Conservation (phyloP, 2,888 invertebrate genomes). For the Amiota minor region DNA sequence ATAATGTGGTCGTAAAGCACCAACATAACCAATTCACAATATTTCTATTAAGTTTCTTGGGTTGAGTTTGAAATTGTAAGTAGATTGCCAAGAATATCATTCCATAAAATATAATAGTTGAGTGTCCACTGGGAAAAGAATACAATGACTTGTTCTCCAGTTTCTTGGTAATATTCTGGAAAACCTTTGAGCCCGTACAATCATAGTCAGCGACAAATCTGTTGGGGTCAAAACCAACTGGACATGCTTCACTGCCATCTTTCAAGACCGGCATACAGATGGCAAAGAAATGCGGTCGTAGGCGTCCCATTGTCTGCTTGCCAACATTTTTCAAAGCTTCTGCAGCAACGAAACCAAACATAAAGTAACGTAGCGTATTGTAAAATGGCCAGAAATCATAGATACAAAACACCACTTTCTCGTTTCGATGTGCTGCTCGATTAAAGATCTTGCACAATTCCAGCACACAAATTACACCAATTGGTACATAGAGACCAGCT, state of each 20-base stretch:
- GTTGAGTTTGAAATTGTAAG: constrained; percentile 41
- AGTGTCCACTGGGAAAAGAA: constrained; percentile 67
- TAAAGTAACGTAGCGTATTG: constrained; percentile 49
- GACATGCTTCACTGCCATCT: constrained; percentile 50
- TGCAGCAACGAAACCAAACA: constrained; percentile 49
- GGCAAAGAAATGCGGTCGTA: constrained; percentile 62
- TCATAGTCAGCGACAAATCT: constrained; percentile 40
- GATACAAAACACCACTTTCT: not conserved
- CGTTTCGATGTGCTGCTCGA: not conserved
- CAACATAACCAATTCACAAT: not conserved
- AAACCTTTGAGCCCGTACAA: constrained; percentile 36
- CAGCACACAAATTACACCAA: constrained; percentile 38
- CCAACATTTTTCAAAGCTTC: constrained; percentile 50
- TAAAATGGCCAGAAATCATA: constrained; percentile 38
- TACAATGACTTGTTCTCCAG: constrained; percentile 46
- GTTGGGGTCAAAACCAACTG: not conserved
- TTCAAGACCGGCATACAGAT: constrained; percentile 53
- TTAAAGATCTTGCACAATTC: constrained; percentile 44
- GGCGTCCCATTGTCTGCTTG: constrained; percentile 55
- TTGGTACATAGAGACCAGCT: constrained; percentile 48
- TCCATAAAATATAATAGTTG: constrained; percentile 57
- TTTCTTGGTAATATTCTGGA: constrained; percentile 29
- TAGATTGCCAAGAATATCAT: constrained; percentile 55
- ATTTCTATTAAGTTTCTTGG: not conserved
- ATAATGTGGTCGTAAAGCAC: constrained; percentile 34